Evolutionary conservation across 2,888 invertebrate species (phyloP).

Genomic region (Tyria jacobaeae): DNA sequence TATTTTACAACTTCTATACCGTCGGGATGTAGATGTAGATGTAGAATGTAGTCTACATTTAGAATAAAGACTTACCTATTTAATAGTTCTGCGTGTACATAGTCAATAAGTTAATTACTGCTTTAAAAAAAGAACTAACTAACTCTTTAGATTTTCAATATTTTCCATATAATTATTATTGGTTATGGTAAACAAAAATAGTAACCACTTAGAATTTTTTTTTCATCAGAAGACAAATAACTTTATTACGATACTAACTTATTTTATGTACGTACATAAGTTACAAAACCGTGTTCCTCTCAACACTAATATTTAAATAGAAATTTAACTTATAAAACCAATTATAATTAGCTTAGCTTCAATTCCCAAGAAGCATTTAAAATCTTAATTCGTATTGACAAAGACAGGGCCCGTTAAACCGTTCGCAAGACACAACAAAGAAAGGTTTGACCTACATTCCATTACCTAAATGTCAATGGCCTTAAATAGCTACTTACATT

Average conservation of each 20-base stretch:
- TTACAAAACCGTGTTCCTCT: neutral
- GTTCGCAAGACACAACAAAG: slow-evolving; percentile 53
- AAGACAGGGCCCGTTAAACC: slow-evolving; percentile 52
- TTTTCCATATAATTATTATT: no score
- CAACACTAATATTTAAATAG: neutral
- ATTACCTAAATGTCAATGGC: slow-evolving; percentile 54
- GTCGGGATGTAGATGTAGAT: no score
- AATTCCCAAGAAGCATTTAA: slow-evolving; percentile 21
- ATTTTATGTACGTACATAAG: neutral
- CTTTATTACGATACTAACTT: neutral
- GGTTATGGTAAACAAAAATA: neutral
- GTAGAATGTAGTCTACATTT: no score
- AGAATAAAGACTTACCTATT: neutral
- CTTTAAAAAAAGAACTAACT: neutral
- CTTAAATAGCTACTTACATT: slow-evolving; percentile 69
- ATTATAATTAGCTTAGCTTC: neutral
- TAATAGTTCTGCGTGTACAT: neutral
- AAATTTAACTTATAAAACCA: neutral
- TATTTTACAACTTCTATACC: no score
- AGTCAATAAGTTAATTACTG: neutral
- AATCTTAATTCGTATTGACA: slow-evolving; percentile 40
- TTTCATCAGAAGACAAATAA: neutral
- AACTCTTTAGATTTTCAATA: neutral
- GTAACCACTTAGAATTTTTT: neutral
- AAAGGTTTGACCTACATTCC: slow-evolving; percentile 66